Evolutionary conservation across 1,140 invertebrate genomes (phyloP).

Genomic region (Drosophila kanapiae): DNA sequence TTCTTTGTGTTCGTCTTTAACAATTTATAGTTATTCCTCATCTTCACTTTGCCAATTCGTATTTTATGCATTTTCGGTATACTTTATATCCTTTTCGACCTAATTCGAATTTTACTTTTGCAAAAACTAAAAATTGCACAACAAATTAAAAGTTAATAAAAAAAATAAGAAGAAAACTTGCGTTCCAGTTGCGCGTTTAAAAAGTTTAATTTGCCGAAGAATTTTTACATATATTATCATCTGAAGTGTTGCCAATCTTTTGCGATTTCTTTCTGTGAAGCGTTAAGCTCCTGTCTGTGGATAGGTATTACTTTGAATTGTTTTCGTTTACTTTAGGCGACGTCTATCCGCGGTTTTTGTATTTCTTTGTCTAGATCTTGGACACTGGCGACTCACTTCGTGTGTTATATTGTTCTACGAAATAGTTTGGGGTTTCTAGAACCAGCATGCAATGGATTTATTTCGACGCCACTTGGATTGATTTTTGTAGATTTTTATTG

Average conservation of each 20-base stretch:
- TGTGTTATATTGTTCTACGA: conserved; percentile 29
- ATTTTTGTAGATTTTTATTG: conserved; percentile 32
- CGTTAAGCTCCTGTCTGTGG: conserved; percentile 21
- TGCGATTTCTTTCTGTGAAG: conserved; percentile 42
- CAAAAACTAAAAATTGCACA: conserved; percentile 73
- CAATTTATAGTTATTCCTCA: conserved; percentile 57
- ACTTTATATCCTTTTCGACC: conserved; percentile 82
- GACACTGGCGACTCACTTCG: conserved; percentile 56
- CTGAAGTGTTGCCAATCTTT: conserved; percentile 35
- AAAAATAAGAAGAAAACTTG: background rate
- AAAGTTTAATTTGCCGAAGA: conserved; percentile 19
- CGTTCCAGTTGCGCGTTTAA: background rate
- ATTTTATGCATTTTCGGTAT: conserved; percentile 65
- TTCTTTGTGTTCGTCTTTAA: conserved; percentile 58
- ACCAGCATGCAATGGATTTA: conserved; percentile 52
- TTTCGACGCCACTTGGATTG: conserved; percentile 51
- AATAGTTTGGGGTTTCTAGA: conserved; percentile 31
- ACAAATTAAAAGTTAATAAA: conserved; percentile 41
- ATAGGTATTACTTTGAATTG: conserved; percentile 16
- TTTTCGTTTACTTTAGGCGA: conserved; percentile 38
- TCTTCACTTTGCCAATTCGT: conserved; percentile 42
- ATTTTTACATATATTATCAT: conserved; percentile 7
- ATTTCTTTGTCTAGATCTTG: conserved; percentile 63
- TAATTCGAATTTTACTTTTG: conserved; percentile 67
- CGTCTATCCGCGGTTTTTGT: conserved; percentile 55